Base-by-base conservation (phyloP, 1,140 invertebrate species). In the Achroia grisella region DNA sequence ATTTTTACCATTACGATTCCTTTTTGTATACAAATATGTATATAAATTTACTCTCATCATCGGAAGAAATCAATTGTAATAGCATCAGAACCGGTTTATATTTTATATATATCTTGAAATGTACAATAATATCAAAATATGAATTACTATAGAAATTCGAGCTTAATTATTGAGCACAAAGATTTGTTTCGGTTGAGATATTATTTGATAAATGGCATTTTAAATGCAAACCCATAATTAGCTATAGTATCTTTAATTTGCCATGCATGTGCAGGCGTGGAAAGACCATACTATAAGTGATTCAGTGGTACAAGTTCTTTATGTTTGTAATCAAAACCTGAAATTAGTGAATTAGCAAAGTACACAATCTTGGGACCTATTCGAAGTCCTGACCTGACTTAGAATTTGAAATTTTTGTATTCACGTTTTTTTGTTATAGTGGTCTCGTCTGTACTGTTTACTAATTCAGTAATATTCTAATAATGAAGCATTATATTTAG, bases 11-110 rank as follows among this genome's bases (percentile, higher is more conserved):
- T n/a, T 15, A 10, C 17, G 15, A 37, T 8, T 15, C n/a, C 14
- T n/a, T 40, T 49, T 52, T 49, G 44, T 56, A 59, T 59, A 58
- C 56, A 15, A 37, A n/a, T n/a, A n/a, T n/a, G n/a, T 37, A 37
- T 37, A 15, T 14, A 17, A 37, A 37, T 37, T 8, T 5, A 10
- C 6, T 23, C 17, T 23, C 41, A 42, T 52, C 48, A 60, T 44
- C 60, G 57, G 62, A 67, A 70, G 66, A 67, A 58, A 64, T 48
- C 66, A 64, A 67, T 75, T 62, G 71, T 68, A 56, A 74, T 48
- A 66, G 63, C 59, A 58, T 67, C 17, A 23, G 17, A 72, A 71
- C 68, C 17, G 35, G 17, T 1, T 15, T 37, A n/a, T 17, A 37
- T 37, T n/a, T n/a, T n/a, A n/a, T n/a, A n/a, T n/a, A n/a, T n/a